Conservation (phyloP, 2,888 invertebrate genomes). For the Pedicia rivosa region DNA sequence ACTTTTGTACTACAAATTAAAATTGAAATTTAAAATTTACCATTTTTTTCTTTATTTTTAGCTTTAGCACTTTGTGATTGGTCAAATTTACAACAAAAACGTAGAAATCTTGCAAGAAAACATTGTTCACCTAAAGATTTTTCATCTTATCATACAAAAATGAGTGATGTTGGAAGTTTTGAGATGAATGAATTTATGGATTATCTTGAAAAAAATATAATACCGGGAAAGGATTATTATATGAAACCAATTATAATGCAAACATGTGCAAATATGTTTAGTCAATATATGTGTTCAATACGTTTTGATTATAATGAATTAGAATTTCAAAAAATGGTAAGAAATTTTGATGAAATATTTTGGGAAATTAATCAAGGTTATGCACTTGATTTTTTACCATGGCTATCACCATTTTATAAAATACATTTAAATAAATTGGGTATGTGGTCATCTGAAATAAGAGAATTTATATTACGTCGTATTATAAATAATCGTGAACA, state of each 20-base stretch:
- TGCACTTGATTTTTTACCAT: conserved; percentile 72
- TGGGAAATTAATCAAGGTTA: conserved; percentile 86
- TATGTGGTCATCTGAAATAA: conserved; percentile 51
- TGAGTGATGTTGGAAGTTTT: conserved; percentile 51
- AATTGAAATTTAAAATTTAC: no score
- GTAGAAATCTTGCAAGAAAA: conserved; percentile 59
- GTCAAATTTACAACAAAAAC: conserved; percentile 64
- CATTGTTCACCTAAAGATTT: conserved; percentile 68
- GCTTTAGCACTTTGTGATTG: conserved; percentile 78
- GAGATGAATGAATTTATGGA: conserved; percentile 46
- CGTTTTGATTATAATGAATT: conserved; percentile 52
- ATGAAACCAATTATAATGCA: conserved; percentile 56
- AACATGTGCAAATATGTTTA: conserved; percentile 72
- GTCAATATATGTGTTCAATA: conserved; percentile 72
- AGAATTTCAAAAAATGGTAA: conserved; percentile 49
- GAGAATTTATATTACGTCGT: conserved; percentile 54
- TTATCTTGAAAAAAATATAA: conserved; percentile 33
- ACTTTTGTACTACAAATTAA: no score
- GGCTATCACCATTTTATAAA: conserved; percentile 56
- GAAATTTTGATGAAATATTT: conserved; percentile 71
- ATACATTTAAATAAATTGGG: conserved; percentile 50
- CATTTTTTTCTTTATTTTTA: no score
- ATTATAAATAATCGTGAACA: conserved; percentile 40
- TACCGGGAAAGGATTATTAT: conserved; percentile 32
- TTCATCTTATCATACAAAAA: conserved; percentile 51